A percentile compares a stretch with the other conserved stretches of the same genome.
These are phyloP conservation scores for Phrynosoma platyrhinos DNA, from an alignment of 2,113 vertebrate species.

Conservation along the genomic window DNA sequence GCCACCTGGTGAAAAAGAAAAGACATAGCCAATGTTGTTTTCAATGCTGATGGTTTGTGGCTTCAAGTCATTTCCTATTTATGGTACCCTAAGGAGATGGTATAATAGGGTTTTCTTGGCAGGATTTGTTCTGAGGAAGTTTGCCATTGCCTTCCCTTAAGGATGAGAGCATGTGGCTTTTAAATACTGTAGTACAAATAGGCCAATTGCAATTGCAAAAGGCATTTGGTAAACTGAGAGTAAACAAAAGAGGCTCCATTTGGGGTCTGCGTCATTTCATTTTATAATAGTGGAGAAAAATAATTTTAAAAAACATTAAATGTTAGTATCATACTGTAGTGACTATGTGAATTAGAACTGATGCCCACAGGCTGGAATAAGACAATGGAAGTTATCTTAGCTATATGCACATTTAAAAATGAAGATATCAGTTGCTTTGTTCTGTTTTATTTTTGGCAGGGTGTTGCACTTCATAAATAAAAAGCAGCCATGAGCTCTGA, in stretches of 20 bases:
- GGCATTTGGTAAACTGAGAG: background rate
- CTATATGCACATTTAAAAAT: too few species aligned
- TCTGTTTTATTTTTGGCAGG: background rate
- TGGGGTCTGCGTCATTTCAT: background rate
- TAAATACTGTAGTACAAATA: background rate
- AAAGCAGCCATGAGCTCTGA: background rate
- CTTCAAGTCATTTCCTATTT: too few species aligned
- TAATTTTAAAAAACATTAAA: background rate
- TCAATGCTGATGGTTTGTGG: too few species aligned
- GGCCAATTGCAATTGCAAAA: background rate
- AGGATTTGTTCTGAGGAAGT: too few species aligned
- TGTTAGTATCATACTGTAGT: background rate
- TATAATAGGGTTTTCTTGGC: too few species aligned
- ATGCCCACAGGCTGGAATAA: background rate
- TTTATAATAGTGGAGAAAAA: background rate
- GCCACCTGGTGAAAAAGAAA: constrained; percentile 4
- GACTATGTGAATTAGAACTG: background rate
- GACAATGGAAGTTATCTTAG: background rate
- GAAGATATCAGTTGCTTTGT: background rate
- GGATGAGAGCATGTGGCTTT: too few species aligned
- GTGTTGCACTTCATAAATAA: background rate
- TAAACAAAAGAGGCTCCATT: background rate
- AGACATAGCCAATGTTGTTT: background rate
- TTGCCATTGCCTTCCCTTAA: too few species aligned
- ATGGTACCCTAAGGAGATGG: too few species aligned